Conservation (phyloP, 2,113 vertebrate species). For the Boleophthalmus pectinirostris region DNA sequence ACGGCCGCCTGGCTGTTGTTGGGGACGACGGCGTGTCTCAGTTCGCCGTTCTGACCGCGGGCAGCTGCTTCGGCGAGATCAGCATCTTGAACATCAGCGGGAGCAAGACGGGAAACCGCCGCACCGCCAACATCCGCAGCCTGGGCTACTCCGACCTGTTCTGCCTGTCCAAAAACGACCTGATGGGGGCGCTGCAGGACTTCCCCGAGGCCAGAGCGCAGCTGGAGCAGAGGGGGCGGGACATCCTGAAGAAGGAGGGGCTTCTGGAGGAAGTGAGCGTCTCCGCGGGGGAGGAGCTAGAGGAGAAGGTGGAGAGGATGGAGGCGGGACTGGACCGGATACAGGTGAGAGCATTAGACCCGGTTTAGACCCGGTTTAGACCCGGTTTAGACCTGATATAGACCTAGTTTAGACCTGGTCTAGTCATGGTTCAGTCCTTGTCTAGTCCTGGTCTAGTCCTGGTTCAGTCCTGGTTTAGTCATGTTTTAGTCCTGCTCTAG, state of each 20-base stretch:
- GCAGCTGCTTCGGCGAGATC: constrained; percentile 97
- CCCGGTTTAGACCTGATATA: too few relatives aligned
- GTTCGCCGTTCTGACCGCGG: constrained; percentile 85
- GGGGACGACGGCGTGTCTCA: constrained; percentile 89
- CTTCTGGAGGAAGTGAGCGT: too few relatives aligned
- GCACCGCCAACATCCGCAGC: constrained; percentile 93
- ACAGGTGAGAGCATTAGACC: constrained; percentile 53
- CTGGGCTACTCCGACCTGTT: too few relatives aligned
- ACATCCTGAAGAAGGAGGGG: too few relatives aligned
- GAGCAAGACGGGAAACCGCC: constrained; percentile 96
- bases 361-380: too few relatives aligned
- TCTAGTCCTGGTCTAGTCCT: neutral
- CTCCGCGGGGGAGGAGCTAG: too few relatives aligned
- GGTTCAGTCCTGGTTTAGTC: too few relatives aligned
- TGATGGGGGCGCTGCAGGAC: constrained; percentile 93
- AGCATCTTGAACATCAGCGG: constrained; percentile 96
- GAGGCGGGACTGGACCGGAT: constrained; percentile 84
- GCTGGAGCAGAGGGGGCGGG: constrained; percentile 90
- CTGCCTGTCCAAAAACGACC: constrained; percentile 94
- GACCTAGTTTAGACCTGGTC: neutral
- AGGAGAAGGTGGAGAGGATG: too few relatives aligned
- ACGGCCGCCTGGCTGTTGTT: constrained; percentile 91
- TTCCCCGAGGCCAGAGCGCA: constrained; percentile 92
- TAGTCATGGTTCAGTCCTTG: neutral
- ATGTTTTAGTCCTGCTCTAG: too few relatives aligned